Percentiles rank a stretch among this genome's conserved stretches.
Conservation (phyloP, 2,113 vertebrate genomes). For the Cyprinodon variegatus region DNA sequence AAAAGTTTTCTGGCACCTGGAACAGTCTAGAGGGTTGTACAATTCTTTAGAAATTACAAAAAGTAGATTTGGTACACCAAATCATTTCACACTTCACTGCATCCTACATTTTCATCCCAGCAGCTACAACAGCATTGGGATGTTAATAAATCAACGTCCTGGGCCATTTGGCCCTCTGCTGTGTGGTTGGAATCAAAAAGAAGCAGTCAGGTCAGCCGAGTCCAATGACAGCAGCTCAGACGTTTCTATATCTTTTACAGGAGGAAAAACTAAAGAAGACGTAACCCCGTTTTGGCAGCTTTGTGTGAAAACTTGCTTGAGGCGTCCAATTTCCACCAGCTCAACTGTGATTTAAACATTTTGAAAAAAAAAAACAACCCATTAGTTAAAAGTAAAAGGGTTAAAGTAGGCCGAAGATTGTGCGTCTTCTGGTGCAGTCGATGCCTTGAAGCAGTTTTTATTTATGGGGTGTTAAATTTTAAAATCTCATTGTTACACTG, state of each 20-base stretch:
- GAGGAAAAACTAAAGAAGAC: neutral
- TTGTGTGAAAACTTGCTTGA: neutral
- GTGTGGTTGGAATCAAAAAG: constrained; percentile 16
- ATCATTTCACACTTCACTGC: constrained; percentile 50
- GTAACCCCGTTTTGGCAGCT: neutral
- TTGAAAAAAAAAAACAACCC: neutral
- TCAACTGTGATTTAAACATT: neutral
- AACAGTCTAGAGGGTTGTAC: neutral
- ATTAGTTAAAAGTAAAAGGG: neutral
- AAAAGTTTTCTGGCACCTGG: constrained; percentile 3
- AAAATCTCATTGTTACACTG: neutral
- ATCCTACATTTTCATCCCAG: constrained; percentile 17
- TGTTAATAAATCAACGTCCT: constrained; percentile 25
- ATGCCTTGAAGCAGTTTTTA: neutral
- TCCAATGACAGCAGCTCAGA: constrained; percentile 3
- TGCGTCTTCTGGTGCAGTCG: neutral
- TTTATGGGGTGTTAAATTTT: neutral
- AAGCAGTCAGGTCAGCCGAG: constrained; percentile 27
- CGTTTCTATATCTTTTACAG: neutral
- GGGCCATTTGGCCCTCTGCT: constrained; percentile 11
- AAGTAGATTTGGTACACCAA: constrained; percentile 5
- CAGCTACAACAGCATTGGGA: constrained; percentile 20
- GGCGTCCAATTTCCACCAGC: neutral
- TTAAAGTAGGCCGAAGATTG: neutral
- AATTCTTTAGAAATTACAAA: constrained; percentile 7